Base-by-base conservation (phyloP, 1,140 invertebrate species). In the Branchinecta lynchi region DNA sequence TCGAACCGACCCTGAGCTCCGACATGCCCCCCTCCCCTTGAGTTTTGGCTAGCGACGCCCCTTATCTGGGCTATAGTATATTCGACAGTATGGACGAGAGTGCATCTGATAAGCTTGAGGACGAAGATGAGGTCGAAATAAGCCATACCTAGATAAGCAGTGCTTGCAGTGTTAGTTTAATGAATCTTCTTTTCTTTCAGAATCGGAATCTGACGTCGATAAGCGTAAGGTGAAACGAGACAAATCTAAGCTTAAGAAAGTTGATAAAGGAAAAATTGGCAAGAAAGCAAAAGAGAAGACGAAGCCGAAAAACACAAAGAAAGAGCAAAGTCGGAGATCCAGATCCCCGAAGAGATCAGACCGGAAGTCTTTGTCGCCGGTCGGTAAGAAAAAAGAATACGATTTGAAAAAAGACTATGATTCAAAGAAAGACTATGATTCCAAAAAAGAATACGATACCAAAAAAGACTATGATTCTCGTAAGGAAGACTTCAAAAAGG, bases 361-460 rank as follows among this genome's bases (percentile, higher is more conserved):
- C 12, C 12, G 51, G 12, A 12, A 20, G 12, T 60, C 51, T 20
- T 12, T 20, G 51, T 60, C 51, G 12, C 51, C 51, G 17, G 17
- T 20, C 17, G 17, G 12, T 6, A 60, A 60, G 51, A 60, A 60
- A 20, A 60, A 60, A 60, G 51, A 60, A 3, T 60, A 60, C 17
- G 17, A 20, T 60, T 60, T 15, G 32, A 32, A 32, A 32, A 32
- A 32, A 32, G 32, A 32, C 32, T 32, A 32, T 32, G 32, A 32
- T 32, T 32, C 32, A 32, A 60, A 60, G 51, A 60, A 60, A 60
- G 51, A 60, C 51, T 60, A 60, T 60, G 17, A 20, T 60, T 60
- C 12, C 51, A 60, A 60, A 6, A 60, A 60, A 60, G 51, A 60
- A 1, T 60, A 60, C 17, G 51, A 60, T 60, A 60, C 51, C 17